Evolutionary conservation across 2,888 invertebrate genomes (phyloP).

Genomic region (Cecidostiba fungosa): DNA sequence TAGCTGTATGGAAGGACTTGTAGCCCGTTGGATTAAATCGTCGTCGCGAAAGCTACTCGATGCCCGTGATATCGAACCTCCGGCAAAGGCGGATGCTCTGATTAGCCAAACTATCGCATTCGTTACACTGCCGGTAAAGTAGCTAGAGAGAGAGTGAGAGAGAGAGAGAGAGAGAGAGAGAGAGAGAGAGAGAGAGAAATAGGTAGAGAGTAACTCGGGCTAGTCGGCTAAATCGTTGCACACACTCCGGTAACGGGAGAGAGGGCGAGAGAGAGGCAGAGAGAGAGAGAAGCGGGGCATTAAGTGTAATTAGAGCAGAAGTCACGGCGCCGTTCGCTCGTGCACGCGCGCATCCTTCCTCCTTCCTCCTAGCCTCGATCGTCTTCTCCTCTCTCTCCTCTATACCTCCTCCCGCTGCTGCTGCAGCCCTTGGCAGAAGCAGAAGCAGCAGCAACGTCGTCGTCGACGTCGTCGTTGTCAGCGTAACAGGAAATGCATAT

Average conservation of each 20-base stretch:
- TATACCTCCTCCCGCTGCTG: background rate
- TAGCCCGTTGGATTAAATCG: background rate
- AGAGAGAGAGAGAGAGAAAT: too few relatives aligned
- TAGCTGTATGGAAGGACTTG: background rate
- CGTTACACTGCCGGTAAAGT: slow-evolving; percentile 21
- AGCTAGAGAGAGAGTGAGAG: background rate
- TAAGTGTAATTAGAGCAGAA: slow-evolving; percentile 67
- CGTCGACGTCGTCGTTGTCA: slow-evolving; percentile 63
- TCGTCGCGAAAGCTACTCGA: background rate
- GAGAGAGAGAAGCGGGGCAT: slow-evolving; percentile 24
- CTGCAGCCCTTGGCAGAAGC: background rate
- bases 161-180: too few relatives aligned
- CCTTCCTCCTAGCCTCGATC: background rate
- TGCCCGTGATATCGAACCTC: slow-evolving; percentile 16
- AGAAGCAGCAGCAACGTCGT: slow-evolving; percentile 17
- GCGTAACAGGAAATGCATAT: slow-evolving; percentile 72
- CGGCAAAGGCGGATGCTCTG: slow-evolving; percentile 10
- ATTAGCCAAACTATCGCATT: slow-evolving; percentile 53
- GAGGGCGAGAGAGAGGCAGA: background rate
- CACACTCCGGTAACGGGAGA: background rate
- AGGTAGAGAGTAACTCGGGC: background rate
- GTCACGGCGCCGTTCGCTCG: slow-evolving; percentile 61
- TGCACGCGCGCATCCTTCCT: slow-evolving; percentile 53
- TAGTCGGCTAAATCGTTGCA: background rate
- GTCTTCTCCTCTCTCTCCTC: background rate